phyloP scores from a whole-genome alignment of 2,797 vertebrate species.

The Octomys mimax region DNA sequence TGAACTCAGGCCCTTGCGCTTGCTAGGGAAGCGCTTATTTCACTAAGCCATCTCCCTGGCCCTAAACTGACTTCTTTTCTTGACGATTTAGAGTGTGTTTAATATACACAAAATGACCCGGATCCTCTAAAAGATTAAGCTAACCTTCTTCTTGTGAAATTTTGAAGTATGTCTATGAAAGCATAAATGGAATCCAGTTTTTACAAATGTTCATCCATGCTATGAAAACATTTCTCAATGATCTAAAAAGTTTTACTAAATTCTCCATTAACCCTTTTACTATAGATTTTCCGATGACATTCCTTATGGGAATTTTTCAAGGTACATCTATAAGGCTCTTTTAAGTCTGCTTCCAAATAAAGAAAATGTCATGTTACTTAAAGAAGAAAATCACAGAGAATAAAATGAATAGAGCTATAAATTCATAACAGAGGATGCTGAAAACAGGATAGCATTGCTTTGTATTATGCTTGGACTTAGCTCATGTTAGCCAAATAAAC shows the following conservation, averaged over 20 bases:
- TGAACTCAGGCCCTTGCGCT: no score
- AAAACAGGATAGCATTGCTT: neutral
- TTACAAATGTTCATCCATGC: neutral
- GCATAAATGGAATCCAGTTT: constrained; percentile 19
- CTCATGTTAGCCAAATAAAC: constrained; percentile 66
- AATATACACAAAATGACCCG: neutral
- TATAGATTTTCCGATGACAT: neutral
- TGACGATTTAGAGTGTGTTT: neutral
- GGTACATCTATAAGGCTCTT: neutral
- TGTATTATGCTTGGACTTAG: neutral
- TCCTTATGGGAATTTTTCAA: constrained; percentile 14
- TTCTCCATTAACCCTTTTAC: neutral
- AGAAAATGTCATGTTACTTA: neutral
- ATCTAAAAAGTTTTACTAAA: neutral
- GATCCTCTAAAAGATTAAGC: constrained; percentile 26
- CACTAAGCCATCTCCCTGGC: no score
- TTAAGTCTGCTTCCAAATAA: neutral
- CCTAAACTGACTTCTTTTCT: constrained; percentile 7
- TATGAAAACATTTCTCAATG: neutral
- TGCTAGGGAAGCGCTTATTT: no score
- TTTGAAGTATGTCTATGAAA: constrained; percentile 45
- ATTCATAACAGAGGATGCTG: neutral
- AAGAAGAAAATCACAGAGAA: neutral
- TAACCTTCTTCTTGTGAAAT: constrained; percentile 15
- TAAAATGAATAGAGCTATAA: neutral